These are phyloP conservation scores for Hydractinia symbiolongicarpus DNA, from an alignment of 30 jellyfish, hydroid and myxozoan genomes.

Conservation along the genomic window DNA sequence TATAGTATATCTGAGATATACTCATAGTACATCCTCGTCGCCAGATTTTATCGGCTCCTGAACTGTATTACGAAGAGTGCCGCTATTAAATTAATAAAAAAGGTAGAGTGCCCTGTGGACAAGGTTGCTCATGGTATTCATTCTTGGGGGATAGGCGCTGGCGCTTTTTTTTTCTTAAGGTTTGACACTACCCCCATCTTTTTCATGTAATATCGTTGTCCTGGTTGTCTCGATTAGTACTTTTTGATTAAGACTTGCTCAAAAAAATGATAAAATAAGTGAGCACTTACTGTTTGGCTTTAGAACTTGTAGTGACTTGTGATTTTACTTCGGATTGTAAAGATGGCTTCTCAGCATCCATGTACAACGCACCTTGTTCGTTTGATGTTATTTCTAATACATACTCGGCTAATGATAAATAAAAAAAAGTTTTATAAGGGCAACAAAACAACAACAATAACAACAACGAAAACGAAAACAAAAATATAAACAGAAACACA, in stretches of 20 bases:
- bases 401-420: conserved; percentile 16
- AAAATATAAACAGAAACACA: background rate
- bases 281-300: background rate
- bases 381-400: conserved; percentile 2
- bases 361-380: conserved; percentile 14
- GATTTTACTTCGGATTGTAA: conserved; percentile 8
- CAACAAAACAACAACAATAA: background rate
- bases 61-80: too few relatives aligned
- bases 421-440: background rate
- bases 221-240: too few relatives aligned
- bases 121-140: too few relatives aligned
- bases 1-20: too few relatives aligned
- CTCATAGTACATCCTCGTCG: too few relatives aligned
- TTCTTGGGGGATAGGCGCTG: too few relatives aligned
- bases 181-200: too few relatives aligned
- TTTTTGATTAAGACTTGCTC: background rate
- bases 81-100: too few relatives aligned
- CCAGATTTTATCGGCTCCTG: too few relatives aligned
- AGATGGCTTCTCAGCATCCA: conserved; percentile 22
- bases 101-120: too few relatives aligned
- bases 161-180: too few relatives aligned
- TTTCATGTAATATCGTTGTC: too few relatives aligned
- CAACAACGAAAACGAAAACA: background rate
- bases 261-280: background rate
- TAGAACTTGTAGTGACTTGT: background rate